Evolutionary conservation across 2,113 vertebrate species (phyloP), one percentile per base, ranked within the genome.

Genomic region (Psittacus erithacus): DNA sequence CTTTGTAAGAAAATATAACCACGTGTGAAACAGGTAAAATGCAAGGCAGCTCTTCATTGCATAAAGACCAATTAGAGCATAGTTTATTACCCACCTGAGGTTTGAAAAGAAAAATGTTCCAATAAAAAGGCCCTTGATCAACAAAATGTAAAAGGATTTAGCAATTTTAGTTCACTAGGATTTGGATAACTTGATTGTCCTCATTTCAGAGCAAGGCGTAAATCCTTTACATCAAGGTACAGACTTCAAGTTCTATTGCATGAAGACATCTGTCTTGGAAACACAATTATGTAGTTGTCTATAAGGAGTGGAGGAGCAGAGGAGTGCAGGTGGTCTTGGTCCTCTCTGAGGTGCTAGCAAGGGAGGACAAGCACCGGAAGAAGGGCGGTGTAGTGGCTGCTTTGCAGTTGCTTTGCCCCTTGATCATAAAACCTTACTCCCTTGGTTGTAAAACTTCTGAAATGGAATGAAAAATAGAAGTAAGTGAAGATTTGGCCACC

Each of bases 1-100:
- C 90, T 97, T 90, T 97, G 73, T 93, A 84, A 93, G 69, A 74
- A 93, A 96, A 95, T 86, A 94, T 19, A 92, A 91, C 73, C 31
- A 31, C 4, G 2, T 13, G 46, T 83, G 86, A 94, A 93, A 41
- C 23, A 76, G 20, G 77, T 87, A 79, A 91, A 93, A 93, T 76
- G 74, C 29, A 68, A 94, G 52, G 76, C 88, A 86, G 60, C 55
- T 94, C 76, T 79, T 94, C 52, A 28, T 55, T 82, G 50, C 82
- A 57, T 86, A 83, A 90, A 95, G 86, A 62, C 80, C 92, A 96
- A 71, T 94, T 95, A 96, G 76, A 91, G 62, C 62, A 71, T 78
- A 79, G 76, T 86, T 96, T 88, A 95, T 92, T 86, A 46, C 69
- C 60, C 77, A 89, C 73, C 47, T 81, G 92, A 82, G 79, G 28